These are phyloP conservation scores for Drosophila grimshawi DNA, from an alignment of 1,140 invertebrate species.

Conservation along the genomic window DNA sequence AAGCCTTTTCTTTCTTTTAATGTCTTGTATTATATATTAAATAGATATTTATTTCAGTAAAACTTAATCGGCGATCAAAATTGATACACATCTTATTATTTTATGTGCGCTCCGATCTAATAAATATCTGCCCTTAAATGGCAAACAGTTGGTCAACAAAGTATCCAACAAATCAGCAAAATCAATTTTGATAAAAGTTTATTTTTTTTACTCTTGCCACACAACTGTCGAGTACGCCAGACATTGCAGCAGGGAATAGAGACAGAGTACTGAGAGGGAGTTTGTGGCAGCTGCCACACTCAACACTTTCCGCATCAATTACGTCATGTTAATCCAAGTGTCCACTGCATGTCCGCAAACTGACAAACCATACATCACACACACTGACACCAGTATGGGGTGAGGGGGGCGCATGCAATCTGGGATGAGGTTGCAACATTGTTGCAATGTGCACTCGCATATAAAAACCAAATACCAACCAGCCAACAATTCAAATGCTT, in stretches of 20 bases:
- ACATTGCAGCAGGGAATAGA: background rate
- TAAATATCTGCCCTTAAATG: background rate
- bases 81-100: too few species aligned
- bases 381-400: slow-evolving; percentile 17
- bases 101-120: too few species aligned
- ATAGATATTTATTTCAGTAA: too few species aligned
- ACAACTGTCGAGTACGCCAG: background rate
- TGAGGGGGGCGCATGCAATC: too few species aligned
- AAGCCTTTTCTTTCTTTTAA: too few species aligned
- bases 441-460: slow-evolving; percentile 69
- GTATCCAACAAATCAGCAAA: slow-evolving; percentile 13
- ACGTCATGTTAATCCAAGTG: slow-evolving; percentile 83
- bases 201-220: slow-evolving; percentile 14
- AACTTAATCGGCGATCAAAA: too few species aligned
- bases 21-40: too few species aligned
- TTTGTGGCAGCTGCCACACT: slow-evolving; percentile 71
- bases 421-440: slow-evolving; percentile 44
- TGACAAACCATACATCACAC: slow-evolving; percentile 83
- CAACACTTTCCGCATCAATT: slow-evolving; percentile 83
- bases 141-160: background rate
- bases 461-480: slow-evolving; percentile 64
- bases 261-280: background rate
- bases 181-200: slow-evolving; percentile 68
- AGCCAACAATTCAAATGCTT: slow-evolving; percentile 68
- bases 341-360: slow-evolving; percentile 83